Conservation (phyloP, 2,113 vertebrate species). For the Thunnus thynnus region DNA sequence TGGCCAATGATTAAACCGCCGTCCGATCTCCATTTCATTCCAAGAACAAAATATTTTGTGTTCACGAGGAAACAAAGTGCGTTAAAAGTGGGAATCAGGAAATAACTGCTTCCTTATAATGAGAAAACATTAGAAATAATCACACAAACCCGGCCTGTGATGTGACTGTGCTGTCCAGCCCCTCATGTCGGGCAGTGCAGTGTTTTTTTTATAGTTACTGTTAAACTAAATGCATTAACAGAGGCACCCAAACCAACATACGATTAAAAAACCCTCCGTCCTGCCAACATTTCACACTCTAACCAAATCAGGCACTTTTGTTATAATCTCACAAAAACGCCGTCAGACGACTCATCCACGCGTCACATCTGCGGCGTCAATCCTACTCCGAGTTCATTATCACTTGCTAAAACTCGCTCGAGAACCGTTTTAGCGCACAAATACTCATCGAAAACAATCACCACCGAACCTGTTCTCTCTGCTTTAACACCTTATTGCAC, state of each 20-base stretch:
- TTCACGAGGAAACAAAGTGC: no score
- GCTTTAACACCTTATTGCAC: constrained; percentile 89
- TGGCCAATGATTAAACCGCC: no score
- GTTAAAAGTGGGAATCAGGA: neutral
- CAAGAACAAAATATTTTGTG: no score
- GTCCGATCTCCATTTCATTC: no score
- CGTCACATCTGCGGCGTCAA: neutral
- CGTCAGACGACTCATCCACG: neutral
- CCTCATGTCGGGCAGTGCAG: neutral
- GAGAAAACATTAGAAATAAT: neutral
- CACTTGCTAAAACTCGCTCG: constrained; percentile 24
- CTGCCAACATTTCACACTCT: neutral
- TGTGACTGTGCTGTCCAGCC: neutral
- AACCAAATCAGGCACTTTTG: constrained; percentile 76
- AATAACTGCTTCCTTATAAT: neutral
- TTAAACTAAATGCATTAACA: neutral
- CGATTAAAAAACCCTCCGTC: constrained; percentile 21
- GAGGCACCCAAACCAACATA: constrained; percentile 29
- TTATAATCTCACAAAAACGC: constrained; percentile 15
- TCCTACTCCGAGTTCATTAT: neutral
- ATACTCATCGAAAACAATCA: constrained; percentile 1
- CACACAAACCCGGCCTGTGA: neutral
- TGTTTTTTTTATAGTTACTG: neutral
- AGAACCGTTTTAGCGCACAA: neutral
- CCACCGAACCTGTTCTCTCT: constrained; percentile 74